phyloP scores from a whole-genome alignment of 2,888 invertebrate genomes.

The Callimorpha dominula region DNA sequence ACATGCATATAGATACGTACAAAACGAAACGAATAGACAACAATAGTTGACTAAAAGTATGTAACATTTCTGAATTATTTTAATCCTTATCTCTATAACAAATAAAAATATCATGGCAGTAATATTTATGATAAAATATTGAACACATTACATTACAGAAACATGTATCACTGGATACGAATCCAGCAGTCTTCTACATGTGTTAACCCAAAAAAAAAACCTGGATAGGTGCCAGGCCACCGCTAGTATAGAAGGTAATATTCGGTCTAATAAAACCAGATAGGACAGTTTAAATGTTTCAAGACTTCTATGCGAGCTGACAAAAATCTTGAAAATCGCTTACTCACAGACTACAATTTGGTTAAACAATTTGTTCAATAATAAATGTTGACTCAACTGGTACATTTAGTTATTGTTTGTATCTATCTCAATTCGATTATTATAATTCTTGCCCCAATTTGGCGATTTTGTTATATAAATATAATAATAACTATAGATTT shows the following conservation, averaged over 20 bases:
- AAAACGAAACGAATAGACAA: background rate
- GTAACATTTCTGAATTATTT: conserved; percentile 1
- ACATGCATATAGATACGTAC: background rate
- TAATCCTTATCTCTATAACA: background rate
- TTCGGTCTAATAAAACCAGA: background rate
- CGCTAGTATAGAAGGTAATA: background rate
- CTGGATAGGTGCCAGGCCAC: background rate
- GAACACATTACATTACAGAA: background rate
- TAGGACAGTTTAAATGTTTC: background rate
- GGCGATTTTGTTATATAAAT: background rate
- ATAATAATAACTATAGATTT: background rate
- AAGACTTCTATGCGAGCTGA: background rate
- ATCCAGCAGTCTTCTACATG: background rate
- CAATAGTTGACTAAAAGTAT: background rate
- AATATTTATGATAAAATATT: background rate
- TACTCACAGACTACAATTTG: too few relatives aligned
- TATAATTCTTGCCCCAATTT: background rate
- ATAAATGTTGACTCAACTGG: background rate
- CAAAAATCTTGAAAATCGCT: background rate
- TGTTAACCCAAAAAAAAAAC: background rate
- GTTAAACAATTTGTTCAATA: background rate
- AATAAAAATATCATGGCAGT: conserved; percentile 13
- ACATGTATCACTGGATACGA: background rate
- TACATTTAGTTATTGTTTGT: background rate
- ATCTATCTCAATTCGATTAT: background rate